A percentile compares a stretch with the other conserved stretches of the same genome.
phyloP scores from a whole-genome alignment of 2,113 vertebrate species.

The Tor tambroides region DNA sequence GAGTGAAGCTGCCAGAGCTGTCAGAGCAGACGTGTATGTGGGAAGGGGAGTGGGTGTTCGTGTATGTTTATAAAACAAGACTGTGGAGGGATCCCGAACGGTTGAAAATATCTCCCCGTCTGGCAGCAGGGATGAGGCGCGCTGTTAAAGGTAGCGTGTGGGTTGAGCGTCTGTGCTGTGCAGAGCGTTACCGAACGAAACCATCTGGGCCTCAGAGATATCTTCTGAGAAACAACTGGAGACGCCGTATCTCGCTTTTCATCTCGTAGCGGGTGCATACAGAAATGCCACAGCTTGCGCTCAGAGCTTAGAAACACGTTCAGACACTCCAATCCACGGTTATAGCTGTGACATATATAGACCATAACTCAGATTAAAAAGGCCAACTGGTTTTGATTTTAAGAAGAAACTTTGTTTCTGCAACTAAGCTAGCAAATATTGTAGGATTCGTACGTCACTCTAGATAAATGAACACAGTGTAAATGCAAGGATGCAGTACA shows the following conservation, averaged over 20 bases:
- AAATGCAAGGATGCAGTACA: background rate
- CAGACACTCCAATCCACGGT: slow-evolving; percentile 22
- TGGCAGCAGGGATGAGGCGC: slow-evolving; percentile 37
- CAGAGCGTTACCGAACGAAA: slow-evolving; percentile 32
- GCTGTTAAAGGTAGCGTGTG: slow-evolving; percentile 32
- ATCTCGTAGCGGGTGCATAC: slow-evolving; percentile 25
- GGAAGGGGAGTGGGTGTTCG: slow-evolving; percentile 31
- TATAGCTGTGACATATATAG: background rate
- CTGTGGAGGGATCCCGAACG: slow-evolving; percentile 49
- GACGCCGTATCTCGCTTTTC: slow-evolving; percentile 39
- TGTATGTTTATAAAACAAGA: slow-evolving; percentile 48
- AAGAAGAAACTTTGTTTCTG: slow-evolving; percentile 7
- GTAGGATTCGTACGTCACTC: background rate
- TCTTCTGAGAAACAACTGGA: slow-evolving; percentile 37
- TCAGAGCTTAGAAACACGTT: slow-evolving; percentile 9
- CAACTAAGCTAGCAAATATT: slow-evolving; percentile 14
- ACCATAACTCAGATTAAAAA: background rate
- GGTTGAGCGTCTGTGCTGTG: slow-evolving; percentile 34
- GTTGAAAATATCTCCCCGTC: slow-evolving; percentile 39
- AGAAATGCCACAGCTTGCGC: slow-evolving; percentile 16
- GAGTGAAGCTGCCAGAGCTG: slow-evolving; percentile 47
- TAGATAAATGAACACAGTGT: background rate
- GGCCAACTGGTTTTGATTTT: slow-evolving; percentile 17
- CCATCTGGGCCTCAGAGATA: slow-evolving; percentile 44
- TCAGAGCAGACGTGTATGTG: slow-evolving; percentile 41